Conservation (phyloP, 2,113 vertebrate genomes). For the Lathamus discolor region DNA sequence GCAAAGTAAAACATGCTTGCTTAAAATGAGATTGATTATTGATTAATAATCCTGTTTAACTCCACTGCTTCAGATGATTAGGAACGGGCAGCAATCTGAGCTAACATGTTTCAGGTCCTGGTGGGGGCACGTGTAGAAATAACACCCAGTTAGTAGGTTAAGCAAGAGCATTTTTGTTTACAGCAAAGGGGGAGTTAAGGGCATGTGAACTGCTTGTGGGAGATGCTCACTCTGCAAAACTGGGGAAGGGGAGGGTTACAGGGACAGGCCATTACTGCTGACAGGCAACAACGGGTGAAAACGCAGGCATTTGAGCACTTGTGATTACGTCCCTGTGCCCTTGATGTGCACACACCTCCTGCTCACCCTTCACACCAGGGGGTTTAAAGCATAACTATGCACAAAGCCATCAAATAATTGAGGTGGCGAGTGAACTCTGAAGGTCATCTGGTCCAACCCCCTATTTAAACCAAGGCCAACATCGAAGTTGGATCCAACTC, state of each 20-base stretch:
- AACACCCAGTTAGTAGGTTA: background rate
- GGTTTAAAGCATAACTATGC: background rate
- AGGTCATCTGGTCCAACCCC: background rate
- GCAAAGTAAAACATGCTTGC: background rate
- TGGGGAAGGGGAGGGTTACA: background rate
- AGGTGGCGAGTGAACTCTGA: background rate
- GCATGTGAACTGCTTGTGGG: background rate
- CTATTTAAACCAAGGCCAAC: background rate
- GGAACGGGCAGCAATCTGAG: background rate
- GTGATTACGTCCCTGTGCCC: background rate
- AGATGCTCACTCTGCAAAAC: background rate
- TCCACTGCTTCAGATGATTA: background rate
- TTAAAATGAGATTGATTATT: conserved; percentile 43
- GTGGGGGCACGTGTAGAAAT: background rate
- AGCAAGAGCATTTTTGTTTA: background rate
- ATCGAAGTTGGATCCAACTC: background rate
- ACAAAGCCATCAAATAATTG: background rate
- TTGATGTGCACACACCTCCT: background rate
- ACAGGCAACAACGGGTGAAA: conserved; percentile 9
- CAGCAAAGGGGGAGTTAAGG: background rate
- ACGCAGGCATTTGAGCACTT: background rate
- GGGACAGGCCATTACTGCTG: background rate
- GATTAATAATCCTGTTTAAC: conserved; percentile 42
- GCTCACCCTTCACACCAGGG: background rate
- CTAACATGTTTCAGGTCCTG: background rate